Evolutionary conservation across 53 echinoderm and acorn worm genomes (phyloP), one percentile per base, ranked within the genome.

Genomic region (Echinometra lucunter): DNA sequence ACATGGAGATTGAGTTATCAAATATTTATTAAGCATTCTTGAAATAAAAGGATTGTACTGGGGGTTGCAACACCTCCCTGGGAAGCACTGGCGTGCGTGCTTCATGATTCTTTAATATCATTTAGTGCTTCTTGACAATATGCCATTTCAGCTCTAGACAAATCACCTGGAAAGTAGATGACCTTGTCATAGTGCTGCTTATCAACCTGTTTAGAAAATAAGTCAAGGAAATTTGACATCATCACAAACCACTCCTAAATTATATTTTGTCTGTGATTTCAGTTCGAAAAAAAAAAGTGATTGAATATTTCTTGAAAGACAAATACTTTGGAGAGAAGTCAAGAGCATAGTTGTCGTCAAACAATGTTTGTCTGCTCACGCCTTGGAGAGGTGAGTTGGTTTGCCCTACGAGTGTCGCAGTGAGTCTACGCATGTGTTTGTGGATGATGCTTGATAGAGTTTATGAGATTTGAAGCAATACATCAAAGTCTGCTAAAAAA

Each of bases 1-100:
- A n/a, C n/a, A n/a, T n/a, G n/a, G n/a, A 85, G 85, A 49, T 85
- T 85, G 85, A 83, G n/a, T n/a, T 85, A 85, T 85, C 85, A 85
- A 85, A 47, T 85, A 85, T 85, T 85, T n/a, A 85, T 85, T 30
- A 11, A 85, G 85, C 21, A 44, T 28, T 47, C 49, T 85, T 85
- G 45, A 49, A 85, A 85, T 85, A 47, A 85, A 74, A 49, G 4
- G 49, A 85, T 45, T 35, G 25, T 44, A 17, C 47, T 49, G 2
- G 28, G 1, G 53, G 44, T n/a, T n/a, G 23, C 6, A 0, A 42
- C 7, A 7, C 78, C 45, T 28, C 85, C n/a, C 0, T 47, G 47
- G 85, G 27, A 27, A n/a, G 49, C 85, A 85, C 21, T 49, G 85
- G 30, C 85, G 49, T 85, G 28, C 2, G 13, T 85, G 49, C 30